These are phyloP conservation scores for Brotula barbata DNA, from an alignment of 2,797 vertebrate genomes.

Conservation along the genomic window DNA sequence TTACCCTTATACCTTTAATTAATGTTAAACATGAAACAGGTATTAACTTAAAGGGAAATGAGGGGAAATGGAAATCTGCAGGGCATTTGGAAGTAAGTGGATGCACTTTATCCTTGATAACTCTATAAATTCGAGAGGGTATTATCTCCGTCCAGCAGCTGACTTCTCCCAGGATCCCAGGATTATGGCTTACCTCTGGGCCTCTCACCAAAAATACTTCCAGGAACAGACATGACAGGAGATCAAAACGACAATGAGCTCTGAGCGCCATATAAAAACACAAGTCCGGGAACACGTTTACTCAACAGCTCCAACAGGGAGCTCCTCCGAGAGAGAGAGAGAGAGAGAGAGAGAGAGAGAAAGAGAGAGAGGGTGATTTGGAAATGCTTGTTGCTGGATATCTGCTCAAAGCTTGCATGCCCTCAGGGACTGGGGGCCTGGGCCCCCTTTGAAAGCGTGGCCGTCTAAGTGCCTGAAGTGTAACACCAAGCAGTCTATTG, in stretches of 20 bases:
- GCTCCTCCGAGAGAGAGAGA: slow-evolving; percentile 8
- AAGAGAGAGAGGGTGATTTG: slow-evolving; percentile 25
- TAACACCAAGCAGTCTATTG: slow-evolving; percentile 83
- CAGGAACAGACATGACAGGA: slow-evolving; percentile 35
- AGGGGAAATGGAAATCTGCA: slow-evolving; percentile 58
- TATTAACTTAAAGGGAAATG: slow-evolving; percentile 69
- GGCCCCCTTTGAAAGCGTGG: slow-evolving; percentile 73
- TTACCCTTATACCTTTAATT: slow-evolving; percentile 81
- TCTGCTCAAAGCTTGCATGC: slow-evolving; percentile 63
- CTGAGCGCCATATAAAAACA: slow-evolving; percentile 11
- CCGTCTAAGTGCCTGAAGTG: slow-evolving; percentile 83
- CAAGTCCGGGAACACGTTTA: slow-evolving; percentile 34
- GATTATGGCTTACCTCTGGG: slow-evolving; percentile 56
- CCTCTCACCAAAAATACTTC: slow-evolving; percentile 25
- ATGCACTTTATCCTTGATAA: slow-evolving; percentile 64
- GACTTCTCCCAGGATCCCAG: slow-evolving; percentile 52
- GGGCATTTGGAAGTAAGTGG: slow-evolving; percentile 54
- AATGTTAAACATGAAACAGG: slow-evolving; percentile 80
- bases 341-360: slow-evolving; percentile 14
- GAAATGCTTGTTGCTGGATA: slow-evolving; percentile 59
- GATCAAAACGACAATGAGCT: slow-evolving; percentile 10
- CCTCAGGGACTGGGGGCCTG: slow-evolving; percentile 51
- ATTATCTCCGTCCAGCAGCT: slow-evolving; percentile 64
- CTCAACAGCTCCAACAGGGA: slow-evolving; percentile 39
- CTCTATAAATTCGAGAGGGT: slow-evolving; percentile 66